phyloP scores from a whole-genome alignment of 2,797 vertebrate genomes.

The Diplodus sargus region DNA sequence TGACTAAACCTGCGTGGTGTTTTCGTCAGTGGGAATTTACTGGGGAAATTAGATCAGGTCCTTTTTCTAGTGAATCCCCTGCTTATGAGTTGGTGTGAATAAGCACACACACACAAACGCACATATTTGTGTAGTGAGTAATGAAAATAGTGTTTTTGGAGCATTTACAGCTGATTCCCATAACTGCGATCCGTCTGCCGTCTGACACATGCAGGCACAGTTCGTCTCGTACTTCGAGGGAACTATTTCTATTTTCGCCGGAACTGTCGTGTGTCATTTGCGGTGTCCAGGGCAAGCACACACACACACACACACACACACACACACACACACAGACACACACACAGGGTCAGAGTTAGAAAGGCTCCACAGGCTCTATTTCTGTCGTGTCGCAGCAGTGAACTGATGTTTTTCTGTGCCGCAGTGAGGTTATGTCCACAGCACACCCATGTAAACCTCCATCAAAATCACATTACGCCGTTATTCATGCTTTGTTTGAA shows the following conservation, averaged over 20 bases:
- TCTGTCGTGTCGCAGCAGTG: too few relatives aligned
- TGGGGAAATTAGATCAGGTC: not conserved
- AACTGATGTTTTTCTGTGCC: not conserved
- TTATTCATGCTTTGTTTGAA: not conserved
- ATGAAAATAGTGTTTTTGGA: not conserved
- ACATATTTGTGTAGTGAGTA: not conserved
- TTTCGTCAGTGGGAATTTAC: conserved; percentile 6
- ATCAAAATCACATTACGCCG: too few relatives aligned
- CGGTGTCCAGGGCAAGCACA: not conserved
- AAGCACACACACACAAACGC: not conserved
- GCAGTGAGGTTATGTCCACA: not conserved
- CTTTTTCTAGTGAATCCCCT: not conserved
- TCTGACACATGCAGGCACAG: not conserved
- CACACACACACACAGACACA: not conserved
- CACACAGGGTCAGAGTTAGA: not conserved
- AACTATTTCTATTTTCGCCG: not conserved
- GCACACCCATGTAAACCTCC: not conserved
- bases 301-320: not conserved
- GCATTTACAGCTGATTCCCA: not conserved
- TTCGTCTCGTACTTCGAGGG: not conserved
- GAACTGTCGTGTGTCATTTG: not conserved
- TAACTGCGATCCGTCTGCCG: not conserved
- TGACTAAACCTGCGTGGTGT: not conserved
- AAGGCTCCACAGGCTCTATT: not conserved
- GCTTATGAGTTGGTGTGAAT: not conserved